Evolutionary conservation across 2,888 invertebrate species (phyloP).

Genomic region (Andrena hattorfiana): DNA sequence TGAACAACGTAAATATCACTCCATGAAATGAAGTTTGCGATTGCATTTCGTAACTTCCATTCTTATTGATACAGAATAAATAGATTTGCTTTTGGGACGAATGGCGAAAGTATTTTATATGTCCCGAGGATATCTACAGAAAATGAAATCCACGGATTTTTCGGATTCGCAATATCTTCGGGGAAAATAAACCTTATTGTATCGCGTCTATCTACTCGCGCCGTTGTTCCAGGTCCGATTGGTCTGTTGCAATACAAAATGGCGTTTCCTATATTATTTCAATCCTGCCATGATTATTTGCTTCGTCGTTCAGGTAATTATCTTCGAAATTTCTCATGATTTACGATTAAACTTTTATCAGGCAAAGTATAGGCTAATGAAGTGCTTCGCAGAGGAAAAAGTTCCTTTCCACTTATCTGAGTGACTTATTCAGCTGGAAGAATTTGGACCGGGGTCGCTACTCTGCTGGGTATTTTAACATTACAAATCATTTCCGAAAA

Average conservation of each 20-base stretch:
- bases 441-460: not conserved
- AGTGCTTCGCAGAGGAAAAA: not conserved
- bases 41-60: not conserved
- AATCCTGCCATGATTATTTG: not conserved
- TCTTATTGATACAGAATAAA: not conserved
- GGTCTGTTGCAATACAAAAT: not conserved
- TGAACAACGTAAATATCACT: not conserved
- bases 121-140: not conserved
- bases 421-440: not conserved
- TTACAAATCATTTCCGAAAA: not conserved
- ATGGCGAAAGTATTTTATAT: not conserved
- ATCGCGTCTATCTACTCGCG: not conserved
- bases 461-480: not conserved
- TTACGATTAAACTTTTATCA: not conserved
- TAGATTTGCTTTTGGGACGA: not conserved
- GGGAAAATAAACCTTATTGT: constrained; percentile 1
- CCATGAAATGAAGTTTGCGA: not conserved
- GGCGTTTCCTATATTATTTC: not conserved
- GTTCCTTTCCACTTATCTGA: not conserved
- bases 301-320: not conserved
- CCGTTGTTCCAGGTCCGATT: not conserved
- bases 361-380: not conserved
- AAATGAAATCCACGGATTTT: constrained; percentile 1
- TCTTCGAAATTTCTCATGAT: not conserved
- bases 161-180: constrained; percentile 6